These are phyloP conservation scores for Bungarus multicinctus DNA, from an alignment of 2,113 vertebrate species.

Conservation along the genomic window DNA sequence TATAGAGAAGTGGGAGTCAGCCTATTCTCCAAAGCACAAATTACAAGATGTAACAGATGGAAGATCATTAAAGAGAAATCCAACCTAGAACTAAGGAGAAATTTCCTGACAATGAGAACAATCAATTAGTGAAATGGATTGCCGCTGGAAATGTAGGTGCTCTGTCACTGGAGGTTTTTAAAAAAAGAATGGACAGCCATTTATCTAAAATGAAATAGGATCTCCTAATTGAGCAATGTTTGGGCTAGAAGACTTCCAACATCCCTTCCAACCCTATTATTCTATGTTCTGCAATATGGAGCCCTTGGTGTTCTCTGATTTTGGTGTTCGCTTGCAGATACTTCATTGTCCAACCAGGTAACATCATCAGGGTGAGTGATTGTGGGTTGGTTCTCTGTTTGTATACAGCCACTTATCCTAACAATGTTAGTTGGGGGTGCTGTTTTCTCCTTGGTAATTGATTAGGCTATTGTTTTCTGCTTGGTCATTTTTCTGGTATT, in stretches of 20 bases:
- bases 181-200: no score
- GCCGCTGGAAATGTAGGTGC: no score
- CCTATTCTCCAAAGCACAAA: no score
- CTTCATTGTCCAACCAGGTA: background rate
- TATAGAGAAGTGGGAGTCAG: no score
- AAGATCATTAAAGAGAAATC: background rate
- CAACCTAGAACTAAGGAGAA: background rate
- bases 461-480: background rate
- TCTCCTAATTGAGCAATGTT: no score
- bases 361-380: background rate
- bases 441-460: background rate
- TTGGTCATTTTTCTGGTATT: background rate
- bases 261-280: no score
- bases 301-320: background rate
- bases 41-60: background rate
- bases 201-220: no score
- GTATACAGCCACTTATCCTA: background rate
- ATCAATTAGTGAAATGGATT: background rate
- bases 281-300: background rate
- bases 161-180: no score
- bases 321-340: background rate
- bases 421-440: background rate
- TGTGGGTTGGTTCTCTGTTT: background rate
- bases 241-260: no score
- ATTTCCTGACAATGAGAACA: background rate